Evolutionary conservation across 1,140 invertebrate genomes (phyloP).

Genomic region (Melanaphis sacchari): DNA sequence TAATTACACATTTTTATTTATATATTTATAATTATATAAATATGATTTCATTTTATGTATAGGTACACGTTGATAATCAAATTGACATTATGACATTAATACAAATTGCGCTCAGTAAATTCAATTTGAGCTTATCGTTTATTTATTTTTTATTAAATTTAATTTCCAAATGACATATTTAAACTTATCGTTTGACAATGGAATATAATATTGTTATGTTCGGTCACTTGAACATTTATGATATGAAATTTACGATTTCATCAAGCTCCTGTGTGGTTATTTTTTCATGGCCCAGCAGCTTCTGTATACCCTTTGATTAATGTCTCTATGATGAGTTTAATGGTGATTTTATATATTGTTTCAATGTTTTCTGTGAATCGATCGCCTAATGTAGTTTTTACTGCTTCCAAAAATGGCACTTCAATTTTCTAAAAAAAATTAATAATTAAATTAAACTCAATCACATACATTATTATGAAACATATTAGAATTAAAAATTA

Average conservation of each 20-base stretch:
- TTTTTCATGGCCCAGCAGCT: slow-evolving; percentile 62
- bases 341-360: slow-evolving; percentile 88
- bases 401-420: slow-evolving; percentile 84
- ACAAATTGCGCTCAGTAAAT: slow-evolving; percentile 43
- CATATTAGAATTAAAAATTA: too few relatives aligned
- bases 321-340: slow-evolving; percentile 89
- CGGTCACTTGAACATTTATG: background rate
- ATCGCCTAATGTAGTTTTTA: slow-evolving; percentile 83
- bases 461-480: too few relatives aligned
- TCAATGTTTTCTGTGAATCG: slow-evolving; percentile 91
- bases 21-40: slow-evolving; percentile 50
- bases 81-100: slow-evolving; percentile 46
- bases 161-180: slow-evolving; percentile 25
- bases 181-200: slow-evolving; percentile 7
- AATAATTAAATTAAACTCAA: too few relatives aligned
- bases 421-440: slow-evolving; percentile 82
- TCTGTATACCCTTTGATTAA: slow-evolving; percentile 81
- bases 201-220: background rate
- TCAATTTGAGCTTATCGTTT: slow-evolving; percentile 49
- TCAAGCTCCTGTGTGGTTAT: background rate
- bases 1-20: slow-evolving; percentile 53
- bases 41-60: background rate
- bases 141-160: slow-evolving; percentile 22
- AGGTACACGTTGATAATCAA: slow-evolving; percentile 33
- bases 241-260: slow-evolving; percentile 38